Conservation (phyloP, 2,113 vertebrate species). For the Irena cyanogastra region DNA sequence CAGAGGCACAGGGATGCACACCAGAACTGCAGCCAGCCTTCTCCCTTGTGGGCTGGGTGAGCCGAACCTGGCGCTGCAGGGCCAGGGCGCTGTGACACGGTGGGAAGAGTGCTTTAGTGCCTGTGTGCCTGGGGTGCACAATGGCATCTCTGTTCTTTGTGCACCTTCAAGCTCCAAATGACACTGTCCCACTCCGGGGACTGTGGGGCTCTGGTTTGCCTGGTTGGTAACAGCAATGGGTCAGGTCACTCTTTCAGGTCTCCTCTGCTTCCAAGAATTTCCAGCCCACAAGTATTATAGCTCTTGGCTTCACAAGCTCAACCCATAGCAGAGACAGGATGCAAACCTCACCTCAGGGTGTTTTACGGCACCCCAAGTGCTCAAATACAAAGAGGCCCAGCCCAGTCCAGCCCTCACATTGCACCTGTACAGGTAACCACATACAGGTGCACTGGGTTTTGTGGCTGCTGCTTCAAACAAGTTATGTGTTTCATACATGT, state of each 20-base stretch:
- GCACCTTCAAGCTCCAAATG: neutral
- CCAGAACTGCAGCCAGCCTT: accelerated
- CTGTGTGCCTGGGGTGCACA: neutral
- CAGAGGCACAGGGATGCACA: neutral
- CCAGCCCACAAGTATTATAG: neutral
- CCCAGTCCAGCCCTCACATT: neutral
- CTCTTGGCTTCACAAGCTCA: neutral
- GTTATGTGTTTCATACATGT: neutral
- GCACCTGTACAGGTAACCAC: neutral
- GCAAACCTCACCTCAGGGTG: neutral
- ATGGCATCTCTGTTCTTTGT: neutral
- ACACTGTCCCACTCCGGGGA: neutral
- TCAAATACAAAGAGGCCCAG: neutral
- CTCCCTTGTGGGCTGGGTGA: accelerated
- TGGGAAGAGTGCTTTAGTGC: neutral
- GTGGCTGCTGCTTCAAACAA: neutral
- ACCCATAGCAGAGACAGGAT: accelerated
- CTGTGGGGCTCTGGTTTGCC: neutral
- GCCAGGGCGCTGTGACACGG: accelerated
- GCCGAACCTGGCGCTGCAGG: accelerated
- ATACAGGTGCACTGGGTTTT: neutral
- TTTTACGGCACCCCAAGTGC: accelerated
- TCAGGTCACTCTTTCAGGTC: neutral
- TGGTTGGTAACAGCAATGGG: neutral
- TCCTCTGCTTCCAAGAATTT: neutral